These are phyloP conservation scores for Vultur gryphus DNA, from an alignment of 2,797 vertebrate genomes.

Conservation along the genomic window DNA sequence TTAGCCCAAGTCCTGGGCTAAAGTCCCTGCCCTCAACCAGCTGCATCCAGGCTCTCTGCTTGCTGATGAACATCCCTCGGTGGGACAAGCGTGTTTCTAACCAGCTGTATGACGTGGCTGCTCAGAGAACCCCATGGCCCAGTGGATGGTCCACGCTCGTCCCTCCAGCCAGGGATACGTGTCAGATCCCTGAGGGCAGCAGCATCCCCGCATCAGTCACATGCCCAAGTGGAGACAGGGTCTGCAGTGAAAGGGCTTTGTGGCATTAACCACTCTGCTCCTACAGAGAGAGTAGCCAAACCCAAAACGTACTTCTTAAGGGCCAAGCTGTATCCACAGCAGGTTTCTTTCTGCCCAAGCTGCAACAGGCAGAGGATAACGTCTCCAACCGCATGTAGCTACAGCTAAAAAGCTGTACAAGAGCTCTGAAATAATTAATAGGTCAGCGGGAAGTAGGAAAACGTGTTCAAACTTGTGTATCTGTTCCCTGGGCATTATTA, in stretches of 20 bases:
- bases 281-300: not conserved
- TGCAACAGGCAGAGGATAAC: not conserved
- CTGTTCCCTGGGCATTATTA: not conserved
- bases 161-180: accelerated
- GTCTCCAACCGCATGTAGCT: not conserved
- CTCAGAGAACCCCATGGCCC: not conserved
- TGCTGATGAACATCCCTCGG: not conserved
- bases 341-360: not conserved
- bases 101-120: accelerated
- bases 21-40: not conserved
- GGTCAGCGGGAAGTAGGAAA: not conserved
- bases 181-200: not conserved
- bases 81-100: not conserved
- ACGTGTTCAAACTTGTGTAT: not conserved
- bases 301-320: not conserved
- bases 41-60: not conserved
- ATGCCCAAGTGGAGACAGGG: not conserved
- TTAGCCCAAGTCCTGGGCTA: not conserved
- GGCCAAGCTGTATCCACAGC: not conserved
- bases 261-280: not conserved
- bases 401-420: not conserved
- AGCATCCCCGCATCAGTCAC: not conserved
- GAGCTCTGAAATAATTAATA: not conserved
- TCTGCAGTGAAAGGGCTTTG: not conserved
- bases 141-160: accelerated